Base-by-base conservation (phyloP, 2,797 vertebrate species). In the Cuculus canorus region DNA sequence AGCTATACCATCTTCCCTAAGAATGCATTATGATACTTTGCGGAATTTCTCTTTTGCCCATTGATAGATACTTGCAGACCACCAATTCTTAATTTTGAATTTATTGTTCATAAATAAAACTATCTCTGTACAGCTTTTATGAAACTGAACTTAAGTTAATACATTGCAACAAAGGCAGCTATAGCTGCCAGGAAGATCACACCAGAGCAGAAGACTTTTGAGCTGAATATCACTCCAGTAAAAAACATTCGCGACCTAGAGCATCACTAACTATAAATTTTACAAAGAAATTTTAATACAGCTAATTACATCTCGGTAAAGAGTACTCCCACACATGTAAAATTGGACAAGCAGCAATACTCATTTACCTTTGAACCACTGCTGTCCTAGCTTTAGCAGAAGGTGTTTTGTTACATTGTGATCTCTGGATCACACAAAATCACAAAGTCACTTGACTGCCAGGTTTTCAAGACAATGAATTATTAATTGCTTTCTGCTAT, bases 401-500 rank as follows among this genome's bases (percentile, higher is more conserved):
- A 86, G 53, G 54, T 10, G 2, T 73, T 93, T 92, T 60, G 92
- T 94, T 93, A 82, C n/a, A 22, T 5, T 63, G 71, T 47, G 65
- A 82, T 52, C 53, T 24, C 23, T 60, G 27, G 72, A 89, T 83
- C 64, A 93, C 43, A 66, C 41, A 92, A 86, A 89, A 93, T 92
- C 66, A n/a, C n/a, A 88, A 96, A 94, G 70, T 86, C 63, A 73
- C 39, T 82, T 89, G 56, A 92, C 54, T 88, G 35, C n/a, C 86
- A 93, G 66, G 54, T 72, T 70, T 60, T 75, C 76, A 90, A 48
- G n/a, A 85, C 17, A 73, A 93, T 52, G 54, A 92, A 94, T 85
- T 96, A 95, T 82, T 93, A 94, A 95, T 52, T 85, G 37, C n/a
- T 43, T 90, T 87, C 65, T 90, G 48, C n/a, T 88, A 54, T 45